These are phyloP conservation scores for Drosophila pruinosa DNA, from an alignment of 1,140 invertebrate genomes.

Conservation along the genomic window DNA sequence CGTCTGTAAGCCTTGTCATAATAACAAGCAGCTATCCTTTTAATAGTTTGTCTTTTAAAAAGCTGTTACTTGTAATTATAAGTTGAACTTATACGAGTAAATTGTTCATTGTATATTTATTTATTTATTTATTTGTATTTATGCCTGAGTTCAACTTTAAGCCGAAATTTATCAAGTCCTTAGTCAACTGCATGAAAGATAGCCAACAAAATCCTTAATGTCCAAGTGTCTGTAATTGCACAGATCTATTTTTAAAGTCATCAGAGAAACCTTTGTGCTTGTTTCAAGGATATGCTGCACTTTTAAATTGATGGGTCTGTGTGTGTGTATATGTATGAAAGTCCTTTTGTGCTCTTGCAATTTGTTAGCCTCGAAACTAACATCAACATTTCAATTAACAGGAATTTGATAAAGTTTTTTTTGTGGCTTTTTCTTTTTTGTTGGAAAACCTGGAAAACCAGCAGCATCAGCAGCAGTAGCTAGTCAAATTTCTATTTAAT, in stretches of 20 bases:
- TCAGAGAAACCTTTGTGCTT: not conserved
- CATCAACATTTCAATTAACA: slow-evolving; percentile 73
- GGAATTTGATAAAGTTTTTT: slow-evolving; percentile 62
- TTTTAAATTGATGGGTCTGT: not conserved
- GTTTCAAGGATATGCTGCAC: too few species aligned
- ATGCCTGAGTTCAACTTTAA: not conserved
- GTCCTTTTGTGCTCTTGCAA: slow-evolving; percentile 10
- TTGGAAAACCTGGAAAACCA: slow-evolving; percentile 4
- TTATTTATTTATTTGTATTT: not conserved
- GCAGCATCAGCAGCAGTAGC: slow-evolving; percentile 12
- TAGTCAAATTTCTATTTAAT: slow-evolving; percentile 40
- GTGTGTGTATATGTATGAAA: not conserved
- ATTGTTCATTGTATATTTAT: not conserved
- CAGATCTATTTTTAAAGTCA: not conserved
- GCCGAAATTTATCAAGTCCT: not conserved
- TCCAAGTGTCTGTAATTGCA: not conserved
- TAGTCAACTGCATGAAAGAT: not conserved
- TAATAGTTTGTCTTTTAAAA: not conserved
- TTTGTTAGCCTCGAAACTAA: slow-evolving; percentile 45
- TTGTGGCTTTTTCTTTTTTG: slow-evolving; percentile 11
- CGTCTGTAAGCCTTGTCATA: not conserved
- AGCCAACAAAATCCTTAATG: not conserved
- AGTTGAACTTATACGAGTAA: not conserved
- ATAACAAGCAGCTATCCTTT: not conserved
- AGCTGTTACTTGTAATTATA: not conserved